A percentile compares a stretch with the other conserved stretches of the same genome.
phyloP scores from a whole-genome alignment of 2,113 vertebrate genomes.

The Pteropus alecto region DNA sequence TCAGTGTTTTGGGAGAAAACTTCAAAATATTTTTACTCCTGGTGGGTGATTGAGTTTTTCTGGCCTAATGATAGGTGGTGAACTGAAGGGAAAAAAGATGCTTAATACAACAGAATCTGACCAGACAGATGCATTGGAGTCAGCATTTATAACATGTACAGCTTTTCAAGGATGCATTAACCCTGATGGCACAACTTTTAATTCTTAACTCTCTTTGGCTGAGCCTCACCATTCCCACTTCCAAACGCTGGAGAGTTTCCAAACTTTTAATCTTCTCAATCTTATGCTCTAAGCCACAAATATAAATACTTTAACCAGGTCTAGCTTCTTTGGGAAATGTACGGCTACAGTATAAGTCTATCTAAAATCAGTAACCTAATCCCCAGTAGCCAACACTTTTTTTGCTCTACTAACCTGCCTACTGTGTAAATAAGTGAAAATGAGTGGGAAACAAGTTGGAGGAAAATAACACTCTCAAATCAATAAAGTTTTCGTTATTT shows the following conservation, averaged over 20 bases:
- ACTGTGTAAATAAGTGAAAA: background rate
- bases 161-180: background rate
- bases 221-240: background rate
- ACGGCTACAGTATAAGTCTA: background rate
- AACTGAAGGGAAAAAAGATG: background rate
- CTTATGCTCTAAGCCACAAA: background rate
- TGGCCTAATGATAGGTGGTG: background rate
- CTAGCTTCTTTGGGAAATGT: background rate
- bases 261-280: background rate
- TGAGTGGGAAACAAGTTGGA: background rate
- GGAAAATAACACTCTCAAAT: background rate
- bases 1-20: background rate
- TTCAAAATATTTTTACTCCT: conserved; percentile 18
- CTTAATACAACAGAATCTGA: background rate
- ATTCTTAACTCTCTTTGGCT: background rate
- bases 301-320: background rate
- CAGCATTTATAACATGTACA: background rate
- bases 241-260: background rate
- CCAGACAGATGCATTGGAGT: background rate
- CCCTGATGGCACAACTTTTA: background rate
- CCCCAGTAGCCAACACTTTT: background rate
- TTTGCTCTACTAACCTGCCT: background rate
- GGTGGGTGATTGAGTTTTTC: background rate
- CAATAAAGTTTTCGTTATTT: background rate
- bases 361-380: background rate